A percentile compares a stretch with the other conserved stretches of the same genome.
These are phyloP conservation scores for Patella caerulea DNA, from an alignment of 2,888 invertebrate genomes.

Conservation along the genomic window DNA sequence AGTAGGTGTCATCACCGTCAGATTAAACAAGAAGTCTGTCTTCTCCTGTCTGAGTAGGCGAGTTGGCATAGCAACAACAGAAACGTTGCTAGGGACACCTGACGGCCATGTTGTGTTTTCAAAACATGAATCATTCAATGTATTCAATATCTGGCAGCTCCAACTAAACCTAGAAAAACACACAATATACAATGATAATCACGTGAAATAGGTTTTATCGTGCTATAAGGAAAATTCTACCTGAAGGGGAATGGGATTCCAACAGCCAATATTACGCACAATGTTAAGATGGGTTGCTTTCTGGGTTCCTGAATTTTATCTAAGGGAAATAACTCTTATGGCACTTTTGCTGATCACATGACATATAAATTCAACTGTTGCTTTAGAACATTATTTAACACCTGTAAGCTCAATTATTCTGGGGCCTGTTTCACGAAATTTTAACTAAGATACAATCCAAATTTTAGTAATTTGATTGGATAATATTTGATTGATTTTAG, in stretches of 20 bases:
- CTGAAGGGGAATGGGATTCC: too few species aligned
- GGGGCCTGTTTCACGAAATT: too few species aligned
- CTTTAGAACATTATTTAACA: too few species aligned
- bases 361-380: background rate
- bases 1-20: constrained; percentile 48
- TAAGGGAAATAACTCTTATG: background rate
- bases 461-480: too few species aligned
- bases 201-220: too few species aligned
- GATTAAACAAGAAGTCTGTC: constrained; percentile 49
- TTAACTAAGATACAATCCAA: too few species aligned
- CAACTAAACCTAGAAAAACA: constrained; percentile 43
- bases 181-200: background rate
- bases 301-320: background rate
- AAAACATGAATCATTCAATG: constrained; percentile 12
- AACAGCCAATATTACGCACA: too few species aligned
- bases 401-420: too few species aligned
- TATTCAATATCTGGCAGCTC: constrained; percentile 34
- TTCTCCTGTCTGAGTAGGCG: constrained; percentile 31
- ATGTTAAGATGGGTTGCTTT: background rate
- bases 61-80: constrained; percentile 40
- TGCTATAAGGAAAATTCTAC: too few species aligned
- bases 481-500: too few species aligned
- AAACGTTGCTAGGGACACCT: constrained; percentile 26
- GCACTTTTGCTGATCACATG: background rate
- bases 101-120: background rate